Percentiles rank a stretch among this genome's conserved stretches.
phyloP scores from a whole-genome alignment of 2,797 vertebrate species.

The Falco columbarius region DNA sequence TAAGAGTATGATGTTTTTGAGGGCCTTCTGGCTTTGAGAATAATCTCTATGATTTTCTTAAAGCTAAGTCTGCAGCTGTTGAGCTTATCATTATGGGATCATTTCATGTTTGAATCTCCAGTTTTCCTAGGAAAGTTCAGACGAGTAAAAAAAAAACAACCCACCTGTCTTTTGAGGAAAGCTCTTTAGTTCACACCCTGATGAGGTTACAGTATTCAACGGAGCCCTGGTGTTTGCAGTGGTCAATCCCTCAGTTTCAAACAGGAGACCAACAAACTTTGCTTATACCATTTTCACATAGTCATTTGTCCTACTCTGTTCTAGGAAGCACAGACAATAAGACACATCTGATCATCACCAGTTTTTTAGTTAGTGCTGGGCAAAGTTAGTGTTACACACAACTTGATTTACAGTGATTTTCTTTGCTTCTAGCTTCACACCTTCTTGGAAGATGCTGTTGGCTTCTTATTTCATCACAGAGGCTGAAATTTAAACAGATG shows the following conservation, averaged over 20 bases:
- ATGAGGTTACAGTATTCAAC: not conserved
- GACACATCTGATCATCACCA: fast-evolving
- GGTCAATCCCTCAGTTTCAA: not conserved
- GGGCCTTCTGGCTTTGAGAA: not conserved
- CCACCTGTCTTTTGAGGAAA: not conserved
- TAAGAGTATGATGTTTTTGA: not conserved
- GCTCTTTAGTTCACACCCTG: not conserved
- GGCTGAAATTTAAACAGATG: not conserved
- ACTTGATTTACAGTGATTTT: not conserved
- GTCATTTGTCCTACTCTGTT: not conserved
- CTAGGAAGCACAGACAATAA: not conserved
- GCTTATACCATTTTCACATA: not conserved
- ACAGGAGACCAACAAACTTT: not conserved
- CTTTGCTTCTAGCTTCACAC: not conserved
- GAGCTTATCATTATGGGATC: not conserved
- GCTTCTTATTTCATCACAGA: not conserved
- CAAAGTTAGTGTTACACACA: not conserved
- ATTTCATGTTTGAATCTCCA: not conserved
- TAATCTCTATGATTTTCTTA: not conserved
- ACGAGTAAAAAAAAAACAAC: not conserved
- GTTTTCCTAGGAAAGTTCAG: not conserved
- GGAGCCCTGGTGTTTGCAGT: not conserved
- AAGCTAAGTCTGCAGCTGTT: not conserved
- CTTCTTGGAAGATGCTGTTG: not conserved
- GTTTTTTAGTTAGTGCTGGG: not conserved